phyloP scores from a whole-genome alignment of 2,888 invertebrate species.

The Idaea aversata region DNA sequence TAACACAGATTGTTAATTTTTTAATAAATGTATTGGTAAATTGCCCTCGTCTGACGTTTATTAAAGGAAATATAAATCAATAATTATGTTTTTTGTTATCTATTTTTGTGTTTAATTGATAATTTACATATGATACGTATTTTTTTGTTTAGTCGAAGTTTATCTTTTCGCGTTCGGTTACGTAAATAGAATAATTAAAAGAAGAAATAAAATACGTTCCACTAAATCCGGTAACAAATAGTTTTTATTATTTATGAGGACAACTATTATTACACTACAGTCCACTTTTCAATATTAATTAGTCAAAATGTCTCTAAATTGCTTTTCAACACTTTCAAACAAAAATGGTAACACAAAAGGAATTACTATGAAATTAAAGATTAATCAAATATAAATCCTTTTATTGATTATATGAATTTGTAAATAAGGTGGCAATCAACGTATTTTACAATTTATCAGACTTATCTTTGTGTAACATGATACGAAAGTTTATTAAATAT shows the following conservation, averaged over 20 bases:
- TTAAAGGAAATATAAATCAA: neutral
- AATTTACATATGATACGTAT: neutral
- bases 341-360: neutral
- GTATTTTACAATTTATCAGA: neutral
- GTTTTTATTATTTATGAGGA: neutral
- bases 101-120: neutral
- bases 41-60: neutral
- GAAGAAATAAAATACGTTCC: neutral
- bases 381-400: neutral
- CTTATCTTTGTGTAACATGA: neutral
- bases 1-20: neutral
- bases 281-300: neutral
- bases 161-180: neutral
- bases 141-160: neutral
- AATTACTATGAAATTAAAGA: neutral
- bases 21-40: neutral
- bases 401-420: neutral
- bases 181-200: neutral
- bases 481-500: neutral
- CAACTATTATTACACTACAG: neutral
- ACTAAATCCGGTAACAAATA: neutral
- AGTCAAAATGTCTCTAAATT: neutral
- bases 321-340: conserved; percentile 1
- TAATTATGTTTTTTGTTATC: neutral
- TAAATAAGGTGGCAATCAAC: neutral